phyloP scores from a whole-genome alignment of 1,140 invertebrate species.

The Physella acuta region DNA sequence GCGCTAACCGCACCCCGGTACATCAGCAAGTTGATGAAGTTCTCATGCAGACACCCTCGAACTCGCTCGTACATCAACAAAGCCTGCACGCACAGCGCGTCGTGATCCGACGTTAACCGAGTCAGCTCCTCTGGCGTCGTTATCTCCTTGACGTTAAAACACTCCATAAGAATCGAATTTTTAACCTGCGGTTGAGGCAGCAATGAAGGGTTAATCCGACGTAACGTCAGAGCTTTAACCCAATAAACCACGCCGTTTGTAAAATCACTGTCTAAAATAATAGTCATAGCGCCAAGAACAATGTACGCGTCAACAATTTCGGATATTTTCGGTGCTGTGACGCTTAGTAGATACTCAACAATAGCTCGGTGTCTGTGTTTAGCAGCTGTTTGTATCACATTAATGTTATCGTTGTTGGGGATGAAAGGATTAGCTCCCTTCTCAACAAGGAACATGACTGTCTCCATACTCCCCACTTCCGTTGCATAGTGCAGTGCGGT shows the following conservation, averaged over 20 bases:
- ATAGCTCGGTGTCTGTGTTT: background rate
- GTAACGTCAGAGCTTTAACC: slow-evolving; percentile 10
- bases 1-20: slow-evolving; percentile 12
- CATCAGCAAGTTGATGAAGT: slow-evolving; percentile 11
- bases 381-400: slow-evolving; percentile 10
- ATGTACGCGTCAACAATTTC: slow-evolving; percentile 1
- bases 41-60: background rate
- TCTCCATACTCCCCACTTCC: slow-evolving; percentile 8
- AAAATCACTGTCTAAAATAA: slow-evolving; percentile 1
- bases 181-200: background rate
- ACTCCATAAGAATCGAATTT: background rate
- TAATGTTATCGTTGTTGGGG: background rate
- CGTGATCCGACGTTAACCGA: background rate
- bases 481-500: slow-evolving; percentile 14
- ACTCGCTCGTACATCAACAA: slow-evolving; percentile 15
- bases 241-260: background rate
- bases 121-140: background rate
- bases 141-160: background rate
- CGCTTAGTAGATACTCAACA: slow-evolving; percentile 8
- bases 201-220: background rate
- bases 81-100: background rate
- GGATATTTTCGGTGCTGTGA: background rate
- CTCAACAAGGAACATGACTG: slow-evolving; percentile 10
- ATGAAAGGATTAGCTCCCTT: slow-evolving; percentile 8
- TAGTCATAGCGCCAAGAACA: slow-evolving; percentile 5